Conservation (phyloP, 1,140 invertebrate genomes). For the Laupala kohalensis region DNA sequence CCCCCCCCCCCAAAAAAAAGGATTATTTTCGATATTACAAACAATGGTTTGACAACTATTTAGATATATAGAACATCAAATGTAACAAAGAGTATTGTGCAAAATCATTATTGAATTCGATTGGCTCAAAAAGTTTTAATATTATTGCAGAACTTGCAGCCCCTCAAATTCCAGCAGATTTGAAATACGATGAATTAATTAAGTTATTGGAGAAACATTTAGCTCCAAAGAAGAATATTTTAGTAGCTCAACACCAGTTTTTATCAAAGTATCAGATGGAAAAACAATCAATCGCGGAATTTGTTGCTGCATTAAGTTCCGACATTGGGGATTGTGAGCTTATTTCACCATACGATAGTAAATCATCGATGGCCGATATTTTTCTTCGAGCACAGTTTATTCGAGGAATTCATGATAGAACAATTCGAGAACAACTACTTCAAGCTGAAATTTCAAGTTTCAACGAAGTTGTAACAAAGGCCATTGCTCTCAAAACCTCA, state of each 20-base stretch:
- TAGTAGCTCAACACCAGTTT: slow-evolving; percentile 21
- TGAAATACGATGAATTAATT: slow-evolving; percentile 17
- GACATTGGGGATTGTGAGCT: slow-evolving; percentile 15
- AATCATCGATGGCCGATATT: slow-evolving; percentile 17
- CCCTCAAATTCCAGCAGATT: background rate
- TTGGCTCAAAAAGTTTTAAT: too few relatives aligned
- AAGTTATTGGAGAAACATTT: slow-evolving; percentile 15
- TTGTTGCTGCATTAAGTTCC: slow-evolving; percentile 13
- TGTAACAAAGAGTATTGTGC: too few relatives aligned
- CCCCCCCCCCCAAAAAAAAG: too few relatives aligned
- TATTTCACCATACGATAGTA: slow-evolving; percentile 15
- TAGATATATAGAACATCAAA: too few relatives aligned
- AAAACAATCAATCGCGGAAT: slow-evolving; percentile 19
- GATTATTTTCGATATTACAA: too few relatives aligned
- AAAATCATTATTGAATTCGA: too few relatives aligned
- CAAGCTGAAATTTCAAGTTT: slow-evolving; percentile 4
- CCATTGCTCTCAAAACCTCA: too few relatives aligned
- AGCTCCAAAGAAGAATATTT: slow-evolving; percentile 16
- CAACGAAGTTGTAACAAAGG: too few relatives aligned
- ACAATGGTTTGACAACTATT: too few relatives aligned
- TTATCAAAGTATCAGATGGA: slow-evolving; percentile 19
- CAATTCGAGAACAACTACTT: slow-evolving; percentile 19
- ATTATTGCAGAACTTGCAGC: too few relatives aligned
- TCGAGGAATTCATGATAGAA: slow-evolving; percentile 19
- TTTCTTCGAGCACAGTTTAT: slow-evolving; percentile 23